These are phyloP conservation scores for Platerodrilus igneus DNA, from an alignment of 2,888 invertebrate species.

Conservation along the genomic window DNA sequence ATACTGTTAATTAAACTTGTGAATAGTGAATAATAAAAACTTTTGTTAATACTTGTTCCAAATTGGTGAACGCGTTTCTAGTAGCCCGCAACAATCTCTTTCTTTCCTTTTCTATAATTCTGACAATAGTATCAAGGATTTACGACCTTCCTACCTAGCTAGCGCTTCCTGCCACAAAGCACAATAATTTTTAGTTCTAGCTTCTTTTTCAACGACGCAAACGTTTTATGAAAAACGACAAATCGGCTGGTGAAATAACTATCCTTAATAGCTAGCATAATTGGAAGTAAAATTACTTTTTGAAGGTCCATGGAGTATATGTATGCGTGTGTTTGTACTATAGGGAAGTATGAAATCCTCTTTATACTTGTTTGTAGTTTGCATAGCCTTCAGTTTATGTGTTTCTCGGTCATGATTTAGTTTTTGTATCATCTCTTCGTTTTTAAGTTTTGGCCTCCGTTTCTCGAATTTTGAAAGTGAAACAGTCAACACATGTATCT, in stretches of 20 bases:
- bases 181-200: slow-evolving; percentile 1
- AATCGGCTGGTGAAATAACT: slow-evolving; percentile 3
- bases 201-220: slow-evolving; percentile 2
- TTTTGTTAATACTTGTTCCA: too few species aligned
- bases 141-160: background rate
- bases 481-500: slow-evolving; percentile 4
- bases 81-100: too few species aligned
- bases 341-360: too few species aligned
- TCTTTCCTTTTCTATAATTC: background rate
- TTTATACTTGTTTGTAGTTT: background rate
- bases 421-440: too few species aligned
- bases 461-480: background rate
- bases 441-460: slow-evolving; percentile 2
- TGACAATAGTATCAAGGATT: background rate
- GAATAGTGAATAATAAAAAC: too few species aligned
- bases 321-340: too few species aligned
- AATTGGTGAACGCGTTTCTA: too few species aligned
- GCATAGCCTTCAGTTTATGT: slow-evolving; percentile 4
- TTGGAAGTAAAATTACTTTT: slow-evolving; percentile 3
- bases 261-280: slow-evolving; percentile 3
- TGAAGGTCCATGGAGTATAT: background rate
- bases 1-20: too few species aligned
- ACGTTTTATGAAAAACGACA: slow-evolving; percentile 2
- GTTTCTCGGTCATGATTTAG: background rate
- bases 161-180: slow-evolving; percentile 5